A percentile compares a stretch with the other conserved stretches of the same genome.
Conservation (phyloP, 64 coral and sea anemone species). For the Actinia equina region DNA sequence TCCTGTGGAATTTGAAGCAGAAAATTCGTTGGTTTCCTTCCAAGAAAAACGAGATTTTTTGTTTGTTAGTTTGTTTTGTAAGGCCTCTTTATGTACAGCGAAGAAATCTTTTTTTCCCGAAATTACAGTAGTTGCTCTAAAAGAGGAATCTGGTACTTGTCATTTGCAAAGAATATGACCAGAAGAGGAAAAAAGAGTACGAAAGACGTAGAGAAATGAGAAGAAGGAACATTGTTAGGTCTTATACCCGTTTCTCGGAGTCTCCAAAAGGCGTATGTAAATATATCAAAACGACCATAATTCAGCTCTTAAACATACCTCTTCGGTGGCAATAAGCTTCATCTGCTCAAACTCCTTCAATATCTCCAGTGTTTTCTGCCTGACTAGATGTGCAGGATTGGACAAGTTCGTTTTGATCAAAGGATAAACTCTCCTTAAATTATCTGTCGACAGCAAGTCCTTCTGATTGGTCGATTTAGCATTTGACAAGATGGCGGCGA, state of each 20-base stretch:
- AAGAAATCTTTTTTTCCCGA: too few species aligned
- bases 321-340: slow-evolving; percentile 1
- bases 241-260: too few species aligned
- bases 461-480: slow-evolving; percentile 21
- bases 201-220: too few species aligned
- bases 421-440: slow-evolving; percentile 33
- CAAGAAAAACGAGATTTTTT: too few species aligned
- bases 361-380: slow-evolving; percentile 68
- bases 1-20: background rate
- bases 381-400: slow-evolving; percentile 58
- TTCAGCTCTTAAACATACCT: slow-evolving; percentile 6
- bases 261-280: too few species aligned
- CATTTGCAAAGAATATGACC: too few species aligned
- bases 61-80: background rate
- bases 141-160: too few species aligned
- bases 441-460: slow-evolving; percentile 29
- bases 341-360: slow-evolving; percentile 58
- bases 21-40: background rate
- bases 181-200: too few species aligned
- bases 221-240: too few species aligned
- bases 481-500: slow-evolving; percentile 27
- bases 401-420: slow-evolving; percentile 60
- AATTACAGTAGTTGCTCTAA: too few species aligned
- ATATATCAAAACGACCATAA: background rate
- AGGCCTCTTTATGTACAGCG: too few species aligned